These are phyloP conservation scores for Ectropis crepuscularia DNA, from an alignment of 2,888 invertebrate genomes.

Conservation along the genomic window DNA sequence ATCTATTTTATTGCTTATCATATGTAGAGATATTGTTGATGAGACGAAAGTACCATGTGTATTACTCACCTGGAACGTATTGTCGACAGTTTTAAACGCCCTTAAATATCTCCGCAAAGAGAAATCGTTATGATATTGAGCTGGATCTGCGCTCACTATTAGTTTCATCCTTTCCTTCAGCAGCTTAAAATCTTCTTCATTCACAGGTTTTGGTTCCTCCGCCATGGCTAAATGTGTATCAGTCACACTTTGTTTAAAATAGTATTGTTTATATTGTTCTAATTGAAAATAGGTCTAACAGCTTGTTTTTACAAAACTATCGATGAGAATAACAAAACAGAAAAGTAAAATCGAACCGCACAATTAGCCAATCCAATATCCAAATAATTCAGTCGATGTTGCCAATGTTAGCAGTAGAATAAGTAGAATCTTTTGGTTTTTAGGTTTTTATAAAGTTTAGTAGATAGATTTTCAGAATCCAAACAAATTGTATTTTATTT, in stretches of 20 bases:
- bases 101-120: conserved; percentile 88
- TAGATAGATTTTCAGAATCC: too few species aligned
- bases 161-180: conserved; percentile 89
- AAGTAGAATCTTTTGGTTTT: too few species aligned
- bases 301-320: background rate
- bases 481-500: too few species aligned
- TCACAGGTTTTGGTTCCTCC: conserved; percentile 81
- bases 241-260: background rate
- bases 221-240: conserved; percentile 55
- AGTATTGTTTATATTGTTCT: background rate
- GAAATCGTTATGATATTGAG: conserved; percentile 90
- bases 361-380: too few species aligned
- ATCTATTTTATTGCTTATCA: background rate
- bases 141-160: conserved; percentile 89
- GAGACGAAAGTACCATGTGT: background rate
- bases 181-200: conserved; percentile 86
- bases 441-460: too few species aligned
- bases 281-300: background rate
- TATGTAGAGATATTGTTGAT: background rate
- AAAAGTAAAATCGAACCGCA: too few species aligned
- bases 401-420: too few species aligned
- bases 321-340: background rate
- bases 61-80: conserved; percentile 88
- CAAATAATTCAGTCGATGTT: too few species aligned
- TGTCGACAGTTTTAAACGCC: conserved; percentile 90